Evolutionary conservation across 2,888 invertebrate genomes (phyloP).

Genomic region (Cerastis rubricosa): DNA sequence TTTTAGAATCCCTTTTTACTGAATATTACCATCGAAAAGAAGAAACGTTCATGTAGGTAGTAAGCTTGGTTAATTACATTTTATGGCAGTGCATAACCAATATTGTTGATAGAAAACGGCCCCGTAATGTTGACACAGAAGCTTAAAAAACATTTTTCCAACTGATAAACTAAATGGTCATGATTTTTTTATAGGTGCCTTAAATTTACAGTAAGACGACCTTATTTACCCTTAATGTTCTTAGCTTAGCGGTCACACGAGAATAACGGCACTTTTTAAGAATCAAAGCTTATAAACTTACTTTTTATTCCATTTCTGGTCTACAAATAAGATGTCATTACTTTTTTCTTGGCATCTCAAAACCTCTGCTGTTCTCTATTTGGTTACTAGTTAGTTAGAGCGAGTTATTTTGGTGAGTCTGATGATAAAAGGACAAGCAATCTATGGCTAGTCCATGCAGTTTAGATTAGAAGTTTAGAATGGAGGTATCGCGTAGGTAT

Average conservation of each 20-base stretch:
- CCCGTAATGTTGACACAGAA: neutral
- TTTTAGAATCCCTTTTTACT: neutral
- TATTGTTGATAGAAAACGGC: slow-evolving; percentile 35
- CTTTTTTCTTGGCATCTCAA: neutral
- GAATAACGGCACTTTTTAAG: neutral
- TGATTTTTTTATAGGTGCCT: neutral
- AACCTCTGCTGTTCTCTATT: neutral
- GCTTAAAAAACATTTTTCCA: neutral
- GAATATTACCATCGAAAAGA: neutral
- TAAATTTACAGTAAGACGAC: slow-evolving; percentile 10
- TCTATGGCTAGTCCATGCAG: neutral
- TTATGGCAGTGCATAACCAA: neutral
- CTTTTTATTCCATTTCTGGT: neutral
- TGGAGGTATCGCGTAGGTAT: too few species aligned
- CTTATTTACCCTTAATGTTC: neutral
- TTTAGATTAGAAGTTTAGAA: neutral
- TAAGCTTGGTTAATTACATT: neutral
- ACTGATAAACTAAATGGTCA: neutral
- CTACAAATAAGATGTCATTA: neutral
- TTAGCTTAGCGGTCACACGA: neutral
- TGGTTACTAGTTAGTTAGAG: neutral
- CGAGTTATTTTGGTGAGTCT: neutral
- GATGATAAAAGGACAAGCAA: neutral
- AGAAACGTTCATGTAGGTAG: neutral
- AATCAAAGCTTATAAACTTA: too few species aligned